Base-by-base conservation (phyloP, 2,888 invertebrate species). In the Harpalus rubripes region DNA sequence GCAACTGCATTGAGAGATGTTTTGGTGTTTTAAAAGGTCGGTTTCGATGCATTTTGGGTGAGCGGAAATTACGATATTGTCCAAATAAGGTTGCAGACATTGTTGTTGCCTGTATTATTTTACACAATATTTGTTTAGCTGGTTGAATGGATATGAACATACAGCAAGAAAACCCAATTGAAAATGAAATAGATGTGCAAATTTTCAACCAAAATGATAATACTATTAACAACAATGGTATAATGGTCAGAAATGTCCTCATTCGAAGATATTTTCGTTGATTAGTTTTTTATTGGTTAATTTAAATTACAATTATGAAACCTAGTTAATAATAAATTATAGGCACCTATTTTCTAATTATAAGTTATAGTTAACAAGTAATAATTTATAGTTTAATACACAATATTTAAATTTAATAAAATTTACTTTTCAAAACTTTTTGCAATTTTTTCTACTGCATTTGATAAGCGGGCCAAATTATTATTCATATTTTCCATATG, bases 1-100 rank as follows among this genome's bases (percentile, higher is more conserved):
- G 52, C 52, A 52, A 52, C 52, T 52, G 52, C n/a, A 52, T 2
- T n/a, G 52, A 52, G 52, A 52, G 52, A 52, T 52, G 52, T 52
- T 52, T 52, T 5, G 52, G 10, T 52, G 52, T 52, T 52, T 52
- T 52, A 52, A 5, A 52, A 52, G 52, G 52, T 12, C 5, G 52
- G 52, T 52, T 52, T 52, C 52, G 52, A 5, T 52, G 52, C 52
- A 52, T 52, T 52, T 52, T 52, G n/a, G 52, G 52, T 12, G 52
- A 52, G 52, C 52, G 5, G 5, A 5, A 52, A 52, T 52, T 52
- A 52, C 52, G 52, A 12, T 52, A 52, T 52, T 52, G 52, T n/a
- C 52, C 52, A 52, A 52, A 52, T 52, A 52, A 1, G 52, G 5
- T 22, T 22, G 22, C 1, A 22, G 22, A 22, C 22, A 22, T 22